A percentile compares a stretch with the other conserved stretches of the same genome.
These are phyloP conservation scores for Columbina picui DNA, from an alignment of 2,113 vertebrate genomes.

Conservation along the genomic window DNA sequence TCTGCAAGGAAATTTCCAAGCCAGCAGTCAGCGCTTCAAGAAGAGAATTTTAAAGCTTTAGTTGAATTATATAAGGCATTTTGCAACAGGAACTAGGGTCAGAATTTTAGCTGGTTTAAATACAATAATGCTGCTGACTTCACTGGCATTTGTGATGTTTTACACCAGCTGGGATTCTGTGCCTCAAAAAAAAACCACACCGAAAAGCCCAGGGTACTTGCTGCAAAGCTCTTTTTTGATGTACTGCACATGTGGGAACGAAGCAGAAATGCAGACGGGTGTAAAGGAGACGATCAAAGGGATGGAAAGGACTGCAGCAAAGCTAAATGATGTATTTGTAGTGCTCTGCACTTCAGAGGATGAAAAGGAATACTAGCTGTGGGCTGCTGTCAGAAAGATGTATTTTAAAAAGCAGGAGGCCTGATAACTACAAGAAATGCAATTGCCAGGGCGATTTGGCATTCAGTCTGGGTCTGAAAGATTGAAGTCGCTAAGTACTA, in stretches of 20 bases:
- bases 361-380: slow-evolving; percentile 2
- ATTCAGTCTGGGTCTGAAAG: not conserved
- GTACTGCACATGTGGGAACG: not conserved
- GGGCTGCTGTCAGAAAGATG: slow-evolving; percentile 15
- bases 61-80: not conserved
- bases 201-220: not conserved
- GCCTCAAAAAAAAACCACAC: not conserved
- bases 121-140: not conserved
- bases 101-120: not conserved
- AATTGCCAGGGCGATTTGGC: slow-evolving; percentile 3
- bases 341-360: slow-evolving; percentile 32
- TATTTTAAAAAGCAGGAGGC: slow-evolving; percentile 25
- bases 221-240: slow-evolving; percentile 1
- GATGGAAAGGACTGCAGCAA: slow-evolving; percentile 34
- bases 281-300: slow-evolving; percentile 44
- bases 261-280: slow-evolving; percentile 20
- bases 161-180: not conserved
- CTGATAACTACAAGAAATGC: slow-evolving; percentile 6
- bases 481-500: not conserved
- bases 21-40: not conserved
- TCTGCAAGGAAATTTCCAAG: not conserved
- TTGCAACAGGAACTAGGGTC: not conserved
- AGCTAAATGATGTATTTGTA: slow-evolving; percentile 44
- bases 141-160: not conserved
- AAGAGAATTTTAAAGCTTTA: not conserved